phyloP scores from a whole-genome alignment of 2,888 invertebrate genomes.

The Chloromyia formosa region DNA sequence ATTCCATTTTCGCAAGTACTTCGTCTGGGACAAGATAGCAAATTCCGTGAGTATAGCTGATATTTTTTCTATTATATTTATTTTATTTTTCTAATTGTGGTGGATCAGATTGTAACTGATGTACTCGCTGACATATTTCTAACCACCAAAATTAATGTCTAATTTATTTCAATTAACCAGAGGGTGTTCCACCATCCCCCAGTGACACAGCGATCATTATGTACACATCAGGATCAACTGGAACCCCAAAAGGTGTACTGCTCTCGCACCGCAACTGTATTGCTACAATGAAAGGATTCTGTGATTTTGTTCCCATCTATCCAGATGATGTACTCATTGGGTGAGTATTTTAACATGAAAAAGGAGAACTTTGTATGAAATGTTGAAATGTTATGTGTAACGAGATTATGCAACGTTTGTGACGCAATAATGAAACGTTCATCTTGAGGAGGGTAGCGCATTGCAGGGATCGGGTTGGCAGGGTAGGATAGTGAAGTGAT shows the following conservation, averaged over 20 bases:
- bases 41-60: slow-evolving; percentile 61
- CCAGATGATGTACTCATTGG: slow-evolving; percentile 86
- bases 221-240: slow-evolving; percentile 99
- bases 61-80: background rate
- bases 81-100: background rate
- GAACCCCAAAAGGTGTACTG: slow-evolving; percentile 90
- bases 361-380: background rate
- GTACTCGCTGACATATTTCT: slow-evolving; percentile 21
- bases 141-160: no score
- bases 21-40: slow-evolving; percentile 67
- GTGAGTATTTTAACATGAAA: slow-evolving; percentile 50
- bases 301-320: slow-evolving; percentile 77
- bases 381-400: no score
- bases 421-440: no score
- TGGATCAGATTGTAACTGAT: slow-evolving; percentile 4
- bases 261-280: slow-evolving; percentile 85
- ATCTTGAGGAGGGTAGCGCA: no score
- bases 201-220: slow-evolving; percentile 94
- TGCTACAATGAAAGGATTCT: slow-evolving; percentile 81
- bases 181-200: slow-evolving; percentile 70
- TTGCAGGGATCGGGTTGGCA: no score
- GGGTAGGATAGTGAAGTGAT: no score
- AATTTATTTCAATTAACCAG: slow-evolving; percentile 59
- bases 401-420: no score
- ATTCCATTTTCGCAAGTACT: slow-evolving; percentile 79